Evolutionary conservation across 2,113 vertebrate species (phyloP).

Genomic region (Meles meles): DNA sequence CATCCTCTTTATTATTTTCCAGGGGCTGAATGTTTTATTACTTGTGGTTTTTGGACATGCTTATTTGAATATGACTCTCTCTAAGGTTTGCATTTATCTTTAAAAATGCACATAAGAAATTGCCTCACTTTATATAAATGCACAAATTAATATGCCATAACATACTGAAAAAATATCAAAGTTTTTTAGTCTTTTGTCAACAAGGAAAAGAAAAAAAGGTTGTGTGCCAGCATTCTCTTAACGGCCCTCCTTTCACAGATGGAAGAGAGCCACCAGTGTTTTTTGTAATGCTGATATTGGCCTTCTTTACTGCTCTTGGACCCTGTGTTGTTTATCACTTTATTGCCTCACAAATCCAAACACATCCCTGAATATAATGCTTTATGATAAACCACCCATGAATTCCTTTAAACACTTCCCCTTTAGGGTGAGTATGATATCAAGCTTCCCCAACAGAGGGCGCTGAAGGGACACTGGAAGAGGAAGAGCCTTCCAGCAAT

Average conservation of each 20-base stretch:
- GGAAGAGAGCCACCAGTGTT: neutral
- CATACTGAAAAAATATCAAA: neutral
- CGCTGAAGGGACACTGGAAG: neutral
- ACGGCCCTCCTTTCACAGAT: neutral
- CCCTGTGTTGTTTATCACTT: neutral
- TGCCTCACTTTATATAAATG: neutral
- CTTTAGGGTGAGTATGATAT: neutral
- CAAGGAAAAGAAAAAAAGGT: neutral
- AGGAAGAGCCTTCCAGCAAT: neutral
- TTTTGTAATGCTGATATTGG: neutral
- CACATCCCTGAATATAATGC: neutral
- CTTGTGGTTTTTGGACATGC: neutral
- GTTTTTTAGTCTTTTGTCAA: neutral
- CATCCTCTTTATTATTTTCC: neutral
- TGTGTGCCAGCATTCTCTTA: neutral
- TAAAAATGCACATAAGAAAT: neutral
- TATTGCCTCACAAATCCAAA: neutral
- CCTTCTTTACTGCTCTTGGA: neutral
- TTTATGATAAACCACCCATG: neutral
- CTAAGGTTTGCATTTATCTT: neutral
- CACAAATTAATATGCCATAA: neutral
- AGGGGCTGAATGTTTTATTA: neutral
- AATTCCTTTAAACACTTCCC: neutral
- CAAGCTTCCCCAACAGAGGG: neutral
- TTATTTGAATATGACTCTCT: constrained; percentile 7